Base-by-base conservation (phyloP, 2,888 invertebrate genomes). In the Zeuzera pyrina region DNA sequence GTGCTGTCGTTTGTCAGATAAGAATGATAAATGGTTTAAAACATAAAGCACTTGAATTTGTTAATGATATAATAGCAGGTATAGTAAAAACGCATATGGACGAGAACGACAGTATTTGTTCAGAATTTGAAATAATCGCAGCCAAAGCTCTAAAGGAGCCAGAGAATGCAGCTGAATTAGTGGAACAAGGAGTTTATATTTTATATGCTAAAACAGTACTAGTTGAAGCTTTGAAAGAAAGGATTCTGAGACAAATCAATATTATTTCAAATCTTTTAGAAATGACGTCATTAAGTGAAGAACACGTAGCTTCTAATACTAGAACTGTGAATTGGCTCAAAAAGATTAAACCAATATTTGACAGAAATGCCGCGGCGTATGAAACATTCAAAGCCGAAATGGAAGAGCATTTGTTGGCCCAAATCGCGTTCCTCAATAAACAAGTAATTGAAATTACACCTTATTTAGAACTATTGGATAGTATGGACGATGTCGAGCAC, bases 321-420 rank as follows among this genome's bases (percentile, higher is more conserved):
- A 85, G 77, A 25, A 93, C 94, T 1, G 89, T 97, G 0, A 90
- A 90, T 45, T 96, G 96, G 95, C 73, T 95, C 1, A 87, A 86
- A 39, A 85, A 89, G 21, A 94, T 97, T 30, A 89, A 90, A 52
- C 90, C 91, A 1, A 88, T 95, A 34, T 91, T 96, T 53, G 92
- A 94, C 16, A 86, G 86, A 48, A 94, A 94, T 63, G 91, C 93
- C 29, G 87, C 87, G 6, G 83, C 90, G 47, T 93, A 91, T 58
- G 96, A 97, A 73, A 85, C 89, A 12, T 89, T 88, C 35, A 95
- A 95, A 73, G 90, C 88, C 42, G 89, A 92, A 45, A 91, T 95
- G 66, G 97, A 97, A 74, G 95, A 95, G 53, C 84, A 86, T 39
- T 69, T 97, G 34, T 85, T 88, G 42, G 84, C 84, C 30, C 89